Conservation (phyloP, 2,888 invertebrate species). For the Apodemia mormo region DNA sequence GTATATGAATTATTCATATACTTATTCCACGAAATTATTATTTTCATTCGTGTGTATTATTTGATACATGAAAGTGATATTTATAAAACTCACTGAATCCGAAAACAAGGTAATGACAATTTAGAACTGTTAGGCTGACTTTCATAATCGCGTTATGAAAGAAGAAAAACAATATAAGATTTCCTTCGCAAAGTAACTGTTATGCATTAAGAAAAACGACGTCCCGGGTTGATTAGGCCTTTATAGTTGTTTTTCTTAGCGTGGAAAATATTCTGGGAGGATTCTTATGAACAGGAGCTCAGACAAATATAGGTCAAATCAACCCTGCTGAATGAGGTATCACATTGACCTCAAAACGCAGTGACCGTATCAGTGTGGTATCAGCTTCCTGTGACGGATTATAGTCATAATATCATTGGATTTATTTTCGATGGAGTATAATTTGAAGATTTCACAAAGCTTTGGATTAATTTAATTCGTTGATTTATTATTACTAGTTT, state of each 20-base stretch:
- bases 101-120: not conserved
- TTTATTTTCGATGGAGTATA: not conserved
- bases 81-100: not conserved
- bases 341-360: conserved; percentile 15
- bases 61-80: not conserved
- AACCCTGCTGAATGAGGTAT: not conserved
- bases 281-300: conserved; percentile 3
- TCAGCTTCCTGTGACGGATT: not conserved
- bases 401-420: not conserved
- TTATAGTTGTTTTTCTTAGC: not conserved
- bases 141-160: not conserved
- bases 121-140: not conserved
- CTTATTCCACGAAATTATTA: too few species aligned
- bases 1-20: too few species aligned
- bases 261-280: not conserved
- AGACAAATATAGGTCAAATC: conserved; percentile 18
- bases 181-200: conserved; percentile 2
- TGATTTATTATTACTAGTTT: too few species aligned
- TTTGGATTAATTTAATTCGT: too few species aligned
- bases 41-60: not conserved
- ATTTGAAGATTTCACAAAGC: too few species aligned
- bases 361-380: not conserved
- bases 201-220: conserved; percentile 6
- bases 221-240: conserved; percentile 14
- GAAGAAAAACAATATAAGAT: conserved; percentile 12